A percentile compares a stretch with the other conserved stretches of the same genome.
phyloP scores from a whole-genome alignment of 2,113 vertebrate species.

The Telmatochromis sp. region DNA sequence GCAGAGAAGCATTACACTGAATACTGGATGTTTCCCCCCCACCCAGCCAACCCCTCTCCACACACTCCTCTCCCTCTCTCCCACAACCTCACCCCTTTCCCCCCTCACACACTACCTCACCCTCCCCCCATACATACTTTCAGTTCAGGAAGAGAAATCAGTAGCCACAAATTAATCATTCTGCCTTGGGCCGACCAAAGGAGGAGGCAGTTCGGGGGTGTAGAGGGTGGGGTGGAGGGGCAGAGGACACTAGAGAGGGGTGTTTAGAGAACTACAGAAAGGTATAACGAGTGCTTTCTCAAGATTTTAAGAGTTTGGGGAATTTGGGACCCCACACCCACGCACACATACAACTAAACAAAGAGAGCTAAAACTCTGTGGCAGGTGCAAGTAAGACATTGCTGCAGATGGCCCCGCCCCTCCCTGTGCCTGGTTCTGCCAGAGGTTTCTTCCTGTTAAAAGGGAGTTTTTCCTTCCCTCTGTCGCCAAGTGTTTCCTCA shows the following conservation, averaged over 20 bases:
- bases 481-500: not conserved
- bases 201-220: not conserved
- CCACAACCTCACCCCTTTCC: not conserved
- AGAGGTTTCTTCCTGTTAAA: not conserved
- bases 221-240: not conserved
- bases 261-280: conserved; percentile 17
- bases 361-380: not conserved
- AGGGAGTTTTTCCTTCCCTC: not conserved
- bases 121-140: conserved; percentile 3
- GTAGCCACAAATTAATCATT: conserved; percentile 73
- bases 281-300: conserved; percentile 13
- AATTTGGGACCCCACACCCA: not conserved
- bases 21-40: conserved; percentile 62
- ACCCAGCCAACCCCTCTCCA: not conserved
- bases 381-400: not conserved
- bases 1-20: conserved; percentile 66
- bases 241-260: not conserved
- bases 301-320: not conserved
- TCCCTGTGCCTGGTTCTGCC: not conserved
- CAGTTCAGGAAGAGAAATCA: conserved; percentile 66
- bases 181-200: conserved; percentile 30
- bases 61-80: not conserved
- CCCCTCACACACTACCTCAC: conserved; percentile 9
- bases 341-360: not conserved
- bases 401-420: not conserved